Evolutionary conservation across 2,797 vertebrate genomes (phyloP).

Genomic region (Gallinago nigripennis): DNA sequence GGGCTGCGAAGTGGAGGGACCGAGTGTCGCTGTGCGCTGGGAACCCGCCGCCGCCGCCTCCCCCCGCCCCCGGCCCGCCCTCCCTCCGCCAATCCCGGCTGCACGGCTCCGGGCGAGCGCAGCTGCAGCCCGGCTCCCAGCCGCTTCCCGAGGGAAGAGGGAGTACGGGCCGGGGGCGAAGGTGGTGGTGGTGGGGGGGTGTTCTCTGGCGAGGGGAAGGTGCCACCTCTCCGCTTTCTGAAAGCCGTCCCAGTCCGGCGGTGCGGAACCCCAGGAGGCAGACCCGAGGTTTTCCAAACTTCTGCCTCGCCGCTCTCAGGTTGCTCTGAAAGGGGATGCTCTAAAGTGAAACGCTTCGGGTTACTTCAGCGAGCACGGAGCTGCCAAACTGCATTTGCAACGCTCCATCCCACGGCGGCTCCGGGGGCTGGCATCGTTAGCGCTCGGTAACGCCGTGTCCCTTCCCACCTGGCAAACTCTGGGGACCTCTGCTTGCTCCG

Average conservation of each 20-base stretch:
- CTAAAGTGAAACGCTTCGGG: neutral
- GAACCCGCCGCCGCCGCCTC: neutral
- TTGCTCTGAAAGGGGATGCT: neutral
- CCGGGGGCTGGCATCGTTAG: neutral
- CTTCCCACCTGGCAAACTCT: neutral
- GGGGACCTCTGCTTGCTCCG: neutral
- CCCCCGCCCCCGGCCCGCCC: neutral
- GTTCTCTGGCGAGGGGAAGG: neutral
- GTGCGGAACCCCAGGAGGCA: neutral
- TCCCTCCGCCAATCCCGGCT: neutral
- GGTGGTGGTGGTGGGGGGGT: neutral
- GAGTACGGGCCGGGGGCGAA: neutral
- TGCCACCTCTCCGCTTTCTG: neutral
- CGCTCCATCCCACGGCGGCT: neutral
- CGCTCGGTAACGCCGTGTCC: fast-evolving
- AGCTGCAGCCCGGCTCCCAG: neutral
- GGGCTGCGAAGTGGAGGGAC: neutral
- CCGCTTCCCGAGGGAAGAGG: neutral
- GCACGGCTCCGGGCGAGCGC: neutral
- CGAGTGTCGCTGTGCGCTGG: neutral
- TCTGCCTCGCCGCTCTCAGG: neutral
- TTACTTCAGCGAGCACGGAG: neutral
- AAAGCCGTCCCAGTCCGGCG: neutral
- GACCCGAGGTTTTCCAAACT: neutral
- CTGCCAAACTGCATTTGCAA: neutral